These are phyloP conservation scores for Papilio protenor DNA, from an alignment of 2,888 invertebrate genomes.

Conservation along the genomic window DNA sequence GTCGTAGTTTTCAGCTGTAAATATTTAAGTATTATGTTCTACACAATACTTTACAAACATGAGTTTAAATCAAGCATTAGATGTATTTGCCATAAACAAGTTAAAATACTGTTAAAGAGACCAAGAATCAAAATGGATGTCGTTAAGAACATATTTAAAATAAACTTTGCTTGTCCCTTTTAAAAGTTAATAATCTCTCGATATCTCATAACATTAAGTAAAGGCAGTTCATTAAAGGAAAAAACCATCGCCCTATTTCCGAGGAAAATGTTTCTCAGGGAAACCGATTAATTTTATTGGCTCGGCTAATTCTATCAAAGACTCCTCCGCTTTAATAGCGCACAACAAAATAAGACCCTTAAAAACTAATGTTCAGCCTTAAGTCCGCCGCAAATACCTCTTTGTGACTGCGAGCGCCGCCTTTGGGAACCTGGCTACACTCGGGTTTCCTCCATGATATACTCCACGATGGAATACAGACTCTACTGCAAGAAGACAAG, in stretches of 20 bases:
- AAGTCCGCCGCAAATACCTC: conserved; percentile 83
- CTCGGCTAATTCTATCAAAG: conserved; percentile 81
- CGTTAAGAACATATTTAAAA: not conserved
- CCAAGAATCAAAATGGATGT: not conserved
- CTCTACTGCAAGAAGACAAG: conserved; percentile 45
- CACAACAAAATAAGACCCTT: conserved; percentile 83
- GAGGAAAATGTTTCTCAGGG: conserved; percentile 43
- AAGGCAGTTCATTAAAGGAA: conserved; percentile 9
- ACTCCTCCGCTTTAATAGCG: conserved; percentile 76
- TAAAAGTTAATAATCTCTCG: not conserved
- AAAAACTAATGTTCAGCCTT: conserved; percentile 83
- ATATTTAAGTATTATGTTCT: not conserved
- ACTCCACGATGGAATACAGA: conserved; percentile 48
- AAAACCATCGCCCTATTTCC: conserved; percentile 13
- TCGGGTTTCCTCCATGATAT: conserved; percentile 60
- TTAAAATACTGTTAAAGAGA: not conserved
- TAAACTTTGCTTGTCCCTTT: not conserved
- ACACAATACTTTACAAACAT: not conserved
- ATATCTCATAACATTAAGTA: not conserved
- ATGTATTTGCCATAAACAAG: not conserved
- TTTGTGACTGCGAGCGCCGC: conserved; percentile 76
- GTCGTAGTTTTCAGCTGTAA: conserved; percentile 32
- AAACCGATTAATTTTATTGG: conserved; percentile 80
- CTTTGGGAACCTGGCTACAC: conserved; percentile 70
- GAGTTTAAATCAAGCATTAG: not conserved